Base-by-base conservation (phyloP, 2,113 vertebrate species). In the Donacobius atricapilla region DNA sequence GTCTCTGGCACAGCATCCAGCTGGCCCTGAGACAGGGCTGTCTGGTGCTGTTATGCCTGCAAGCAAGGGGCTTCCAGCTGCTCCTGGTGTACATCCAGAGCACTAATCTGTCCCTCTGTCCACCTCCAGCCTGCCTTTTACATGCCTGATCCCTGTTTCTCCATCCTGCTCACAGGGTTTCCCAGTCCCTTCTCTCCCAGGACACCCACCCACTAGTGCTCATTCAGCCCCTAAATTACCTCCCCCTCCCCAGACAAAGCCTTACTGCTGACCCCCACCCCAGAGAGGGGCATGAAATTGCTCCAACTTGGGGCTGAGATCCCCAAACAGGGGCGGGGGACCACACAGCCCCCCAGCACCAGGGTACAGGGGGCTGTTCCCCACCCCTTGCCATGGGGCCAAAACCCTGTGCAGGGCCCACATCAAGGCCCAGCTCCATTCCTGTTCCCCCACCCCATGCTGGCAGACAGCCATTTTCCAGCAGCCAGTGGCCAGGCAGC, bases 381-480 rank as follows among this genome's bases (percentile, higher is more conserved):
- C 33, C 0, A 0, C 17, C 23, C 5, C 4, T 28, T 7, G 4
- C 65, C 24, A 22, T 6, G 18, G 7, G 23, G 37, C 61, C 33
- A 28, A 65, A 40, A 61, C 25, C 68, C 39, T 1, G 0, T 25
- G 45, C 3, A 5, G 40, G 15, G 7, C 75, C 45, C 51, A 16
- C 48, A 53, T 7, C 2, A 2, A 81, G 57, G 48, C 31, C 57
- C 31, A 12, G 64, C 60, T 50, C 89, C 14, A 0, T 72, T 65
- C 45, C 79, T 11, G 0, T 45, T 56, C 60, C 37, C 68, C 70
- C 33, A 58, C 21, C 66, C 86, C 3, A 1, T 0, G 0, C 60
- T 91, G 80, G 81, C 96, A 61, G 42, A 51, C 28, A 28, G 61
- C 93, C 92, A 82, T 91, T 95, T 97, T 96, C 94, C 97, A 96